phyloP scores from a whole-genome alignment of 2,113 vertebrate species.

The Mixornis gularis region DNA sequence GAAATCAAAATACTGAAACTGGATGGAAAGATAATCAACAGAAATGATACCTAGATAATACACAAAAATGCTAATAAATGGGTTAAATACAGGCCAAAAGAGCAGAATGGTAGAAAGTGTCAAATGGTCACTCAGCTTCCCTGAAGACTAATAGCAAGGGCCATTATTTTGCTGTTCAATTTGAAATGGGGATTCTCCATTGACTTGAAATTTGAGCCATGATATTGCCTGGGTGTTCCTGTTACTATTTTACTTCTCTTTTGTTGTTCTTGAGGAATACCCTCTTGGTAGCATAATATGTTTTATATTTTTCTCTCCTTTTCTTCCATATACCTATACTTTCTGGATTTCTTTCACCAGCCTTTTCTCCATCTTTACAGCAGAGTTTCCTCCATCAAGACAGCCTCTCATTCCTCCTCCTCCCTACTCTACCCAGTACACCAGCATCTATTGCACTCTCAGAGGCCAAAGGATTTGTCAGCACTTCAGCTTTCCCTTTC shows the following conservation, averaged over 20 bases:
- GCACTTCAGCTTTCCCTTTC: neutral
- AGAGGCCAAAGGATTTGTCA: neutral
- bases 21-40: slow-evolving; percentile 7
- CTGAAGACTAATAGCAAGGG: neutral
- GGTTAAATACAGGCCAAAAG: slow-evolving; percentile 4
- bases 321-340: neutral
- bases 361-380: neutral
- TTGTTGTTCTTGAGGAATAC: neutral
- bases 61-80: slow-evolving; percentile 11
- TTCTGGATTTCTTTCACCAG: neutral
- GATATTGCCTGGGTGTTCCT: neutral
- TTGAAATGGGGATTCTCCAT: neutral
- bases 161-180: neutral
- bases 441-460: neutral
- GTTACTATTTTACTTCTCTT: neutral
- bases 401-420: neutral
- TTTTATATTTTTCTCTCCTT: neutral
- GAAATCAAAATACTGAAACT: slow-evolving; percentile 22
- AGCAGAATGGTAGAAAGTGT: slow-evolving; percentile 8
- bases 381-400: neutral
- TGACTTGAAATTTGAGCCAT: neutral
- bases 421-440: neutral
- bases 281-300: neutral
- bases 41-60: neutral
- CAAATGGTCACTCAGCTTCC: neutral